Conservation (phyloP, 2,888 invertebrate species). For the Suillia variegata region DNA sequence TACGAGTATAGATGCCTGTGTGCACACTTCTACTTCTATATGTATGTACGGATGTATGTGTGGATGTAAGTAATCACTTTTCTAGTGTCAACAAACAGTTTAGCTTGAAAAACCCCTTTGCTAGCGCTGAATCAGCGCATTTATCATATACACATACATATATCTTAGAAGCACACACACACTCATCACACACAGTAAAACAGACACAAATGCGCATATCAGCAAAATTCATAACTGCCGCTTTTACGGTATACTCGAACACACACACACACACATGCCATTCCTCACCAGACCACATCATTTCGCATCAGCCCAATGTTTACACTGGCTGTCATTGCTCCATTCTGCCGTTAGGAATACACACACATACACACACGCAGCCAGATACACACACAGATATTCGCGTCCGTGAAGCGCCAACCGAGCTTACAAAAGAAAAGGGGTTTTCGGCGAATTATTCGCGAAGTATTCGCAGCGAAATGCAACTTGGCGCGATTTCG, state of each 20-base stretch:
- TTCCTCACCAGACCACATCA: background rate
- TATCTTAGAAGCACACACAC: background rate
- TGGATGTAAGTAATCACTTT: background rate
- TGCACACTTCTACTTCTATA: too few species aligned
- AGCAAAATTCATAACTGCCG: conserved; percentile 1
- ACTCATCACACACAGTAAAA: too few species aligned
- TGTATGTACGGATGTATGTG: background rate
- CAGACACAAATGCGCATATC: background rate
- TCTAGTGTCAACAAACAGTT: background rate
- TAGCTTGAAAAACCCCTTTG: background rate
- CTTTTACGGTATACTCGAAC: too few species aligned
- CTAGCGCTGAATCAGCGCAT: background rate
- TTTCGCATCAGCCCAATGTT: background rate
- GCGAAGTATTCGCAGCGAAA: background rate
- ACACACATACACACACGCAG: too few species aligned
- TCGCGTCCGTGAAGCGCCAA: background rate
- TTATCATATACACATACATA: background rate
- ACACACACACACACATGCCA: too few species aligned
- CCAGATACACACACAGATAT: background rate
- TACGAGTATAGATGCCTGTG: too few species aligned
- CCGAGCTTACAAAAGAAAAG: background rate
- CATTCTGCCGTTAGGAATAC: background rate
- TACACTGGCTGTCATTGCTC: background rate
- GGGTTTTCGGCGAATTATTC: background rate
- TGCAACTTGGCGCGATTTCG: background rate